These are phyloP conservation scores for Podarcis raffonei DNA, from an alignment of 2,113 vertebrate species.

Conservation along the genomic window DNA sequence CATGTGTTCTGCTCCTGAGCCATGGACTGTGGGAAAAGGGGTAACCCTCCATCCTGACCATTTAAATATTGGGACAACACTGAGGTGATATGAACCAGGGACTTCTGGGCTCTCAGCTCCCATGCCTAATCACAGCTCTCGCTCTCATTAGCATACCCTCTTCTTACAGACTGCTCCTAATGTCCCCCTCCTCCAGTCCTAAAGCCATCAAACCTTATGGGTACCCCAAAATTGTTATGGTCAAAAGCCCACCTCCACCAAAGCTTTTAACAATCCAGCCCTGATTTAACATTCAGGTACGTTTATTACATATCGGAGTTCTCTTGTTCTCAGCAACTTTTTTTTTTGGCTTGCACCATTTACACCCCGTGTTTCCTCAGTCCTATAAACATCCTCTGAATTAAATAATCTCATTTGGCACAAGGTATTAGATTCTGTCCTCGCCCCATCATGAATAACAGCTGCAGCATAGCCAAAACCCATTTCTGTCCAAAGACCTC, in stretches of 20 bases:
- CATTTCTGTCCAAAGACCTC: background rate
- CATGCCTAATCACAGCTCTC: too few relatives aligned
- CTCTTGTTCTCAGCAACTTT: background rate
- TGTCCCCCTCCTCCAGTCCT: too few relatives aligned
- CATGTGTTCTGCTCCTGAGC: too few relatives aligned
- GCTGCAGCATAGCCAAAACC: background rate
- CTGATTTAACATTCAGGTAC: background rate
- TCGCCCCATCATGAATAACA: background rate
- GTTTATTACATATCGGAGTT: background rate
- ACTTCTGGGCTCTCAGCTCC: background rate
- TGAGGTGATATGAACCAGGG: background rate
- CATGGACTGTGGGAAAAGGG: background rate
- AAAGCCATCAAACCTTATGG: background rate
- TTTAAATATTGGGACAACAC: background rate
- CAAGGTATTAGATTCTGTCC: background rate
- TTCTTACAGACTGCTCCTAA: background rate
- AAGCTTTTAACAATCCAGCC: background rate
- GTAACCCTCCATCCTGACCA: background rate
- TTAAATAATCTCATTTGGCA: background rate
- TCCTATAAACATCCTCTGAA: background rate
- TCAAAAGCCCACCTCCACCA: background rate
- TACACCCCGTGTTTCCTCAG: background rate
- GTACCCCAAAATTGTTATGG: background rate
- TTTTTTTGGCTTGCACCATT: background rate
- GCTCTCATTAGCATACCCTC: background rate